These are phyloP conservation scores for Pyrrhosoma nymphula DNA, from an alignment of 2,888 invertebrate genomes.

Conservation along the genomic window DNA sequence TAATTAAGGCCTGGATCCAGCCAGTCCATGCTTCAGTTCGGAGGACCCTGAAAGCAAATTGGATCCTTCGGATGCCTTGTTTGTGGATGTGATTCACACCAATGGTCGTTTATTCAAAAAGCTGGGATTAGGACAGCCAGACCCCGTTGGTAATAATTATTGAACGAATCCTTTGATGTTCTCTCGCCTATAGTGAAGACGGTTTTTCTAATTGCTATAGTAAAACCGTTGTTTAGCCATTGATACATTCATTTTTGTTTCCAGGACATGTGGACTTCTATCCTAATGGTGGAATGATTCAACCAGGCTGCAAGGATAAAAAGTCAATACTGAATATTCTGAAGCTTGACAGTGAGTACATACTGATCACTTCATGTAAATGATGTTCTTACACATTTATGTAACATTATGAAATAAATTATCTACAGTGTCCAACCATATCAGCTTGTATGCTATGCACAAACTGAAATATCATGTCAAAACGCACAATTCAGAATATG, in stretches of 20 bases:
- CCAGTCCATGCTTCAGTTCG: constrained; percentile 73
- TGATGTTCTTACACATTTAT: too few species aligned
- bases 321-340: constrained; percentile 62
- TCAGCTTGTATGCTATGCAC: too few species aligned
- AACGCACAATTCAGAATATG: too few species aligned
- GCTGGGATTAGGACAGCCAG: constrained; percentile 69
- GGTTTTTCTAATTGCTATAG: too few species aligned
- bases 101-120: constrained; percentile 70
- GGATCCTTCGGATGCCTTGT: constrained; percentile 73
- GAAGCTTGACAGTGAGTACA: constrained; percentile 30
- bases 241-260: not conserved
- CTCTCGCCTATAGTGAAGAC: too few species aligned
- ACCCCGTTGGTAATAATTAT: constrained; percentile 73
- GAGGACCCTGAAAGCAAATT: constrained; percentile 73
- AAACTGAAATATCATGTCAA: too few species aligned
- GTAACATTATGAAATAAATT: too few species aligned
- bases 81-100: constrained; percentile 74
- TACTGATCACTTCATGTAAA: too few species aligned
- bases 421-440: too few species aligned
- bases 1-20: constrained; percentile 73
- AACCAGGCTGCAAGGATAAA: constrained; percentile 75
- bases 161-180: constrained; percentile 63
- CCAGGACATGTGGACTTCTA: constrained; percentile 77
- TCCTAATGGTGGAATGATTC: constrained; percentile 76
- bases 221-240: not conserved